phyloP scores from a whole-genome alignment of 2,888 invertebrate genomes.

The Anticlea derivata region DNA sequence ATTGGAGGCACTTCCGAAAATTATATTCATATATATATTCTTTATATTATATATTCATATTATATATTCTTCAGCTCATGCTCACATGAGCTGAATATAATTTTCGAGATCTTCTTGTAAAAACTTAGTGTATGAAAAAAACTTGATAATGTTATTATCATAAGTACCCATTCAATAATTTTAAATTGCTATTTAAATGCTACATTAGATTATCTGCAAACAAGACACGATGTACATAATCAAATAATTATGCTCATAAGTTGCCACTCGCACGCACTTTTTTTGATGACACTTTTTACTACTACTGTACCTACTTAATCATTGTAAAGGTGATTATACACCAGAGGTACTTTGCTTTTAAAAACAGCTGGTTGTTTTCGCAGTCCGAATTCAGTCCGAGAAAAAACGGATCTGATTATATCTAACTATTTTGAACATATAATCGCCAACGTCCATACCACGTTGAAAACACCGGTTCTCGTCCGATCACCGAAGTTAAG shows the following conservation, averaged over 20 bases:
- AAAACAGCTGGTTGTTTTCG: no score
- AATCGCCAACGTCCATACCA: conserved; percentile 42
- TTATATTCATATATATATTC: no score
- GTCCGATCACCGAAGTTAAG: conserved; percentile 76
- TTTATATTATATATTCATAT: no score
- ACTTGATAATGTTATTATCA: background rate
- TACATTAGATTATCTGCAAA: conserved; percentile 5
- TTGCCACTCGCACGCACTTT: background rate
- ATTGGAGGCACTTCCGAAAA: no score
- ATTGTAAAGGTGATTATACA: conserved; percentile 2
- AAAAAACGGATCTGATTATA: no score
- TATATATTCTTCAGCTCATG: no score
- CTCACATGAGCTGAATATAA: no score
- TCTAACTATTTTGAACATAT: no score
- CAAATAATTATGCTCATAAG: conserved; percentile 1
- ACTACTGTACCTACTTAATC: background rate
- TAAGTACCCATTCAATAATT: background rate
- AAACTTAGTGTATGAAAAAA: background rate
- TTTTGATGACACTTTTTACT: background rate
- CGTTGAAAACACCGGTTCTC: conserved; percentile 72
- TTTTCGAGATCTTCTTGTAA: no score
- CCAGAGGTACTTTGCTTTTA: no score
- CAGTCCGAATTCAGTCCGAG: no score
- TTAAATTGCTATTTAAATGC: background rate
- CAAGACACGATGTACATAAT: background rate